These are phyloP conservation scores for Phrynosoma blainvillii DNA, from an alignment of 2,113 vertebrate species.

Conservation along the genomic window DNA sequence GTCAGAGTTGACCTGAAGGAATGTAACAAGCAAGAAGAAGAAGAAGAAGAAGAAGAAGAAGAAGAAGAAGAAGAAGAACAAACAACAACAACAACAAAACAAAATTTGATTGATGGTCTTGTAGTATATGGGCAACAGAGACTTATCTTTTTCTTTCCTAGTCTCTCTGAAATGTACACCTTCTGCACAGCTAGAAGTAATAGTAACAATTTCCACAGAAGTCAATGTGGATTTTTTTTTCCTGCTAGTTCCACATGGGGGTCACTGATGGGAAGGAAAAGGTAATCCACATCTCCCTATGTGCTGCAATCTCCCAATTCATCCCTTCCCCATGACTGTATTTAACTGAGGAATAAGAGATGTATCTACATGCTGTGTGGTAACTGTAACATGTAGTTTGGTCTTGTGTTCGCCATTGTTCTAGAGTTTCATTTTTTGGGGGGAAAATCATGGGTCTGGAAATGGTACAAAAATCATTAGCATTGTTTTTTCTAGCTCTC, in stretches of 20 bases:
- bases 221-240: neutral
- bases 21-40: too few relatives aligned
- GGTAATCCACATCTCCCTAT: neutral
- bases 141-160: neutral
- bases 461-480: constrained; percentile 20
- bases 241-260: neutral
- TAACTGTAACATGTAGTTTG: neutral
- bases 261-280: neutral
- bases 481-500: constrained; percentile 41
- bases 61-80: neutral
- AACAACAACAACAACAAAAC: neutral
- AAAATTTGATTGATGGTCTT: too few relatives aligned
- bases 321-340: neutral
- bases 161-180: neutral
- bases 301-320: neutral
- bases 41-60: neutral
- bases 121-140: neutral
- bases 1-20: too few relatives aligned
- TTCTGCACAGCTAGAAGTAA: neutral
- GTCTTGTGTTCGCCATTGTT: neutral
- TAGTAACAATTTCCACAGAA: neutral
- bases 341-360: neutral
- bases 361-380: neutral
- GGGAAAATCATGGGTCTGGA: neutral
- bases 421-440: neutral